Evolutionary conservation across 2,888 invertebrate species (phyloP).

Genomic region (Cerceris rybyensis): DNA sequence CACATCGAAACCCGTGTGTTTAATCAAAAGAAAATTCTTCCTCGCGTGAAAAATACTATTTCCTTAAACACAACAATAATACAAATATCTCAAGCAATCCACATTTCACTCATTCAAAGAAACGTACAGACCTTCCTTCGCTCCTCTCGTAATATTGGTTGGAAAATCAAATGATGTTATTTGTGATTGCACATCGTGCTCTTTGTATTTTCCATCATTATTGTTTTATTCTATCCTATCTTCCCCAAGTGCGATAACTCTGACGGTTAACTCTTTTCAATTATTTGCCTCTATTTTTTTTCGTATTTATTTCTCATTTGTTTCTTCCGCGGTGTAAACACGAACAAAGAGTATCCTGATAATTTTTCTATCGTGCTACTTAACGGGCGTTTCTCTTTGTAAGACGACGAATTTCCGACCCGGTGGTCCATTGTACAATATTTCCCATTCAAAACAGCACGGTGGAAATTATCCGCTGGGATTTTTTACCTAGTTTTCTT

Average conservation of each 20-base stretch:
- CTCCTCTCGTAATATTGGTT: neutral
- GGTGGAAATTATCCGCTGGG: too few species aligned
- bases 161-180: neutral
- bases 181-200: neutral
- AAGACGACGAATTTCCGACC: neutral
- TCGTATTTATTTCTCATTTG: constrained; percentile 7
- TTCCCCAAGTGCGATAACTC: neutral
- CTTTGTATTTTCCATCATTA: neutral
- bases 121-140: neutral
- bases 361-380: constrained; percentile 11
- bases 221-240: neutral
- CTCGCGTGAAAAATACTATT: too few species aligned
- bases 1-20: too few species aligned
- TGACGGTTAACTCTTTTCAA: neutral
- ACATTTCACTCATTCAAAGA: too few species aligned
- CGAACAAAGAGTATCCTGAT: neutral
- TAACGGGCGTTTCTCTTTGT: constrained; percentile 3
- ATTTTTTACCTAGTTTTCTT: too few species aligned
- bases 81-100: too few species aligned
- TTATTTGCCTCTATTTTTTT: constrained; percentile 3
- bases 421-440: neutral
- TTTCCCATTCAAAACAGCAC: neutral
- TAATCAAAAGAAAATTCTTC: too few species aligned
- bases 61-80: too few species aligned
- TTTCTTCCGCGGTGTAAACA: neutral